A percentile compares a stretch with the other conserved stretches of the same genome.
Conservation (phyloP, 2,888 invertebrate species). For the Sabatieria punctata region DNA sequence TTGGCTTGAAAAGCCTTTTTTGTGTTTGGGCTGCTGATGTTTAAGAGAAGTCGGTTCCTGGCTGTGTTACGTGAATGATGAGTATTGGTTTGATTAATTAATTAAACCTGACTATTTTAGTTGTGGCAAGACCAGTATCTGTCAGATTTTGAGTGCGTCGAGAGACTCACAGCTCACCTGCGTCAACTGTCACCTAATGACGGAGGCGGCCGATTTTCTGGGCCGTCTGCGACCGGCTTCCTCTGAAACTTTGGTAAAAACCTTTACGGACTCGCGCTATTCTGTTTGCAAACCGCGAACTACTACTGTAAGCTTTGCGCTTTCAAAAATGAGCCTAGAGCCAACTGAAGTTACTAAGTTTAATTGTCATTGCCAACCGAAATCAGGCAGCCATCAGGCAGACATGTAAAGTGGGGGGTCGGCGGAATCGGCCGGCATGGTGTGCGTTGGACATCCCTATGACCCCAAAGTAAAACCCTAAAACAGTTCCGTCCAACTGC, state of each 20-base stretch:
- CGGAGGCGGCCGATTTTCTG: conserved; percentile 91
- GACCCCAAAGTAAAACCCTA: too few species aligned
- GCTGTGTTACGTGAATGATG: too few species aligned
- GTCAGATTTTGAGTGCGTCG: conserved; percentile 64
- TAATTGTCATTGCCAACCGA: too few species aligned
- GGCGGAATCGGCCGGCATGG: too few species aligned
- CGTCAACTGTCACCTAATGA: conserved; percentile 95
- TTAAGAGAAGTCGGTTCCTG: too few species aligned
- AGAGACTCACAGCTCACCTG: conserved; percentile 54
- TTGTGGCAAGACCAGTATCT: conserved; percentile 89
- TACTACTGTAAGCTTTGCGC: not conserved
- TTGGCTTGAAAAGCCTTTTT: too few species aligned
- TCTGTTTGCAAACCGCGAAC: not conserved
- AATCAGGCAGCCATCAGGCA: too few species aligned
- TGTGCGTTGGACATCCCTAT: too few species aligned
- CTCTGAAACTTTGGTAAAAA: not conserved
- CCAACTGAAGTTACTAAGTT: not conserved
- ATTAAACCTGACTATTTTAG: conserved; percentile 39
- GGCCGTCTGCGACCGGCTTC: conserved; percentile 75
- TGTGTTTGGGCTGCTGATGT: too few species aligned
- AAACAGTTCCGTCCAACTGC: too few species aligned
- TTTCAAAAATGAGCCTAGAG: conserved; percentile 1
- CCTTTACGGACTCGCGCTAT: not conserved
- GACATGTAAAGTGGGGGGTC: too few species aligned
- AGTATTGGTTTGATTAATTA: too few species aligned